Conservation (phyloP, 1,140 invertebrate genomes). For the Trachelipus rathkii region DNA sequence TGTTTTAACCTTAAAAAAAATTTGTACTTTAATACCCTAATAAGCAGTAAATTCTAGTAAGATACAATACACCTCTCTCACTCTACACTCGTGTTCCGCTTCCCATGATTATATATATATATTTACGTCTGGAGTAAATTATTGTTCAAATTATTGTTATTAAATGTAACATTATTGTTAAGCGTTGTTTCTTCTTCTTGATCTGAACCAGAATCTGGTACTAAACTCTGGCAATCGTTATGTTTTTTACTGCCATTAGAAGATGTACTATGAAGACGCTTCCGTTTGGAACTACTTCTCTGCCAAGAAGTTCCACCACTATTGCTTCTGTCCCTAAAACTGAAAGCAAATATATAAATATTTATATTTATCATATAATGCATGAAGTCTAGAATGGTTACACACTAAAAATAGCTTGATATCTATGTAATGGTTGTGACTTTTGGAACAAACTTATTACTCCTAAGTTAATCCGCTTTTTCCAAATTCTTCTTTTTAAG, state of each 20-base stretch:
- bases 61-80: no score
- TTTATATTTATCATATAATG: neutral
- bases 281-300: slow-evolving; percentile 44
- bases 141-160: slow-evolving; percentile 47
- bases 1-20: no score
- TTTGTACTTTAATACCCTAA: no score
- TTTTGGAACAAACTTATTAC: no score
- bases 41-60: no score
- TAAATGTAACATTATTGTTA: slow-evolving; percentile 44
- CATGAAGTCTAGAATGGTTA: no score
- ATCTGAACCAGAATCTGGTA: slow-evolving; percentile 48
- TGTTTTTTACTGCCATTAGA: neutral
- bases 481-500: no score
- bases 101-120: no score
- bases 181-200: slow-evolving; percentile 48
- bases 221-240: slow-evolving; percentile 47
- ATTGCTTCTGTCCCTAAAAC: slow-evolving; percentile 37
- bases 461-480: no score
- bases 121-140: slow-evolving; percentile 18
- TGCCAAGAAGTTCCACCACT: slow-evolving; percentile 27
- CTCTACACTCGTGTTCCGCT: no score
- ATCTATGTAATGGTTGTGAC: no score
- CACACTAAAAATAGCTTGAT: no score
- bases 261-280: slow-evolving; percentile 39
- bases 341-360: neutral